Evolutionary conservation across 2,113 vertebrate species (phyloP).

Genomic region (Neodontobutis hainanensis): DNA sequence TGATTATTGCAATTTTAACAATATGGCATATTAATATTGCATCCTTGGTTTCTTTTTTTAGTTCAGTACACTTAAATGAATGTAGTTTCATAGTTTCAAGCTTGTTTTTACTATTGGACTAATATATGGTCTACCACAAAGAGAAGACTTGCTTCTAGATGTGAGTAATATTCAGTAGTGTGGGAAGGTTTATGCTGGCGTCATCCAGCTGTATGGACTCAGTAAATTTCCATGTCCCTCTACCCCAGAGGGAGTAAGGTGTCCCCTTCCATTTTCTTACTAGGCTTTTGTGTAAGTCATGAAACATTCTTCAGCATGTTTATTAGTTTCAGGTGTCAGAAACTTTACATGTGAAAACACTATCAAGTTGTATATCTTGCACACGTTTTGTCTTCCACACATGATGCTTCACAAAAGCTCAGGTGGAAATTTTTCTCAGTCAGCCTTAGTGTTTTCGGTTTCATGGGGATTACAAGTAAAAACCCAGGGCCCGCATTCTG

Average conservation of each 20-base stretch:
- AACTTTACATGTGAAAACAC: conserved; percentile 27
- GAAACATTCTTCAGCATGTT: conserved; percentile 50
- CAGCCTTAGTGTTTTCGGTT: neutral
- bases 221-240: conserved; percentile 60
- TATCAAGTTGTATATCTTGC: conserved; percentile 28
- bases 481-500: neutral
- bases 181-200: conserved; percentile 32
- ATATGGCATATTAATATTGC: too few species aligned
- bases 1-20: too few species aligned
- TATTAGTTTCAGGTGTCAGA: conserved; percentile 51
- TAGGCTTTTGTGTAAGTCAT: conserved; percentile 33
- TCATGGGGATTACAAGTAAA: conserved; percentile 8
- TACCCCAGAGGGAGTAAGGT: conserved; percentile 52
- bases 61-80: too few species aligned
- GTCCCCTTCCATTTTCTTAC: conserved; percentile 49
- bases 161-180: conserved; percentile 51
- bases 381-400: conserved; percentile 22
- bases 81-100: too few species aligned
- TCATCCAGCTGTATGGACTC: neutral
- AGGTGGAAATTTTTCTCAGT: neutral
- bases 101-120: too few species aligned
- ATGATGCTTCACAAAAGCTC: conserved; percentile 12
- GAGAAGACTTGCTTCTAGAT: neutral
- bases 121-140: too few species aligned
- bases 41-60: too few species aligned